Conservation (phyloP, 2,797 vertebrate species). For the Cetoscarus ocellatus region DNA sequence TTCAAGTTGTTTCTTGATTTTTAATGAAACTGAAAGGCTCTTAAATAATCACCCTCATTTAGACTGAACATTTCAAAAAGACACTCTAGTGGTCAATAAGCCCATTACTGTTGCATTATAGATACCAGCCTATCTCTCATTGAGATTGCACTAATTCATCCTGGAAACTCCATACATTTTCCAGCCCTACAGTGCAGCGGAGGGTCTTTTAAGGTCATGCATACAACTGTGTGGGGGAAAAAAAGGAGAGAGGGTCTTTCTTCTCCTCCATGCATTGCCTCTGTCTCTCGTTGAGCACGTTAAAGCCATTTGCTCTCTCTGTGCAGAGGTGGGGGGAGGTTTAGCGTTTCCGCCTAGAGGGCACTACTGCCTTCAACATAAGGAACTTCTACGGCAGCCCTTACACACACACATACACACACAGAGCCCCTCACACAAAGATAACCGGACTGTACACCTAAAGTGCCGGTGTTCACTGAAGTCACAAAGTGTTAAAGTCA, state of each 20-base stretch:
- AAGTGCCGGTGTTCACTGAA: conserved; percentile 11
- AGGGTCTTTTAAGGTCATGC: conserved; percentile 68
- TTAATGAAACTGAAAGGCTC: too few species aligned
- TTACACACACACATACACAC: conserved; percentile 19
- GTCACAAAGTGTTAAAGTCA: conserved; percentile 43
- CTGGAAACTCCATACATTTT: too few species aligned
- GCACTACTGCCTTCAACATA: conserved; percentile 66
- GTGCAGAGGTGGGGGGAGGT: conserved; percentile 44
- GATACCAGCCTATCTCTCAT: too few species aligned
- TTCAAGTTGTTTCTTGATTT: too few species aligned
- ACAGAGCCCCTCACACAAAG: conserved; percentile 1
- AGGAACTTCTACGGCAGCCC: conserved; percentile 42
- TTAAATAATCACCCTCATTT: too few species aligned
- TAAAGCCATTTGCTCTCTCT: conserved; percentile 55
- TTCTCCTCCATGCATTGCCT: conserved; percentile 23
- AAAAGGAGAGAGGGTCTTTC: conserved; percentile 26
- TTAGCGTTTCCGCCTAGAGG: conserved; percentile 75
- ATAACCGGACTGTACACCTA: conserved; percentile 35
- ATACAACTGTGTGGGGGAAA: conserved; percentile 5
- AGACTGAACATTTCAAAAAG: too few species aligned
- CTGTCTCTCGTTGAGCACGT: conserved; percentile 20
- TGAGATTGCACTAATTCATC: too few species aligned
- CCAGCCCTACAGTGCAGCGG: neutral
- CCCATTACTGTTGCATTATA: too few species aligned
- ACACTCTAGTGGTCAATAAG: too few species aligned